A percentile compares a stretch with the other conserved stretches of the same genome.
These are phyloP conservation scores for Epinotia demarniana DNA, from an alignment of 2,888 invertebrate species.

Conservation along the genomic window DNA sequence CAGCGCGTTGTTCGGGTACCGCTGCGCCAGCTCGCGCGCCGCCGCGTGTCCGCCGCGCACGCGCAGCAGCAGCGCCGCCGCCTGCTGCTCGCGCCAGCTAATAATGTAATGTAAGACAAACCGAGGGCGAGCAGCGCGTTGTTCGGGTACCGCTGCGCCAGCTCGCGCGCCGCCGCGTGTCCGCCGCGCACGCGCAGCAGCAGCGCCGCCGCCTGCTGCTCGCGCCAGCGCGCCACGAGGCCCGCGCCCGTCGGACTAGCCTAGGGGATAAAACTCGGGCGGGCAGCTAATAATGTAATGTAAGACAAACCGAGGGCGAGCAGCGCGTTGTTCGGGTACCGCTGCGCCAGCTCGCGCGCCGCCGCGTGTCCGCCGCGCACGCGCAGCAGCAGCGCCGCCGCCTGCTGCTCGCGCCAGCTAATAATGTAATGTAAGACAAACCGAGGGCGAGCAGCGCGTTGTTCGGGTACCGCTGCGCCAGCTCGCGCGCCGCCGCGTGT, in stretches of 20 bases:
- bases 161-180: slow-evolving; percentile 54
- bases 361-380: slow-evolving; percentile 47
- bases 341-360: slow-evolving; percentile 51
- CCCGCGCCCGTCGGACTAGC: background rate
- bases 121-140: slow-evolving; percentile 31
- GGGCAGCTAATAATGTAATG: too few species aligned
- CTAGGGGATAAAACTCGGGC: background rate
- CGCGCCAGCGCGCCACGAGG: slow-evolving; percentile 39
- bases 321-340: slow-evolving; percentile 29
- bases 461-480: slow-evolving; percentile 28
- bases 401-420: slow-evolving; percentile 45
- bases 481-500: slow-evolving; percentile 54
- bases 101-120: background rate
- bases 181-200: slow-evolving; percentile 49
- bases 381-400: slow-evolving; percentile 49
- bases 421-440: background rate
- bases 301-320: slow-evolving; percentile 30
- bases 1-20: slow-evolving; percentile 29
- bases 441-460: slow-evolving; percentile 31
- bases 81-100: slow-evolving; percentile 45
- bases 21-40: slow-evolving; percentile 51
- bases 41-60: slow-evolving; percentile 47
- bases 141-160: slow-evolving; percentile 28
- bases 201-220: slow-evolving; percentile 45
- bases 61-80: slow-evolving; percentile 49